phyloP scores from a whole-genome alignment of 2,113 vertebrate species.

The Pseudorectes ferrugineus region DNA sequence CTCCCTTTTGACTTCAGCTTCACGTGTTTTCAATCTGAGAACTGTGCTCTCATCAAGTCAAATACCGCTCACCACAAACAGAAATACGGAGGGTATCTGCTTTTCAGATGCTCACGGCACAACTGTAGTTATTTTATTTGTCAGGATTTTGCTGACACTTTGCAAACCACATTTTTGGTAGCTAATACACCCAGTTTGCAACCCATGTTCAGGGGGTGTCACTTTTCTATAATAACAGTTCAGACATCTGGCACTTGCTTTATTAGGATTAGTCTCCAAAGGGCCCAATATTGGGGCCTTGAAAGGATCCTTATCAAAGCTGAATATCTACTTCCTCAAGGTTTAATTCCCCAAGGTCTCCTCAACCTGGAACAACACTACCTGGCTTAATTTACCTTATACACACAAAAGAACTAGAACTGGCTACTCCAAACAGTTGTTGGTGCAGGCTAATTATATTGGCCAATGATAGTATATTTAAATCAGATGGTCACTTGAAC shows the following conservation, averaged over 20 bases:
- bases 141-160: not conserved
- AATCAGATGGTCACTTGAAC: conserved; percentile 27
- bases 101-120: not conserved
- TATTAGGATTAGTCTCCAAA: not conserved
- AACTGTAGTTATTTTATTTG: not conserved
- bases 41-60: not conserved
- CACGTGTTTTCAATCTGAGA: not conserved
- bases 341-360: not conserved
- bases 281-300: not conserved
- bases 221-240: not conserved
- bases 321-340: not conserved
- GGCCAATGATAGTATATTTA: not conserved
- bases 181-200: not conserved
- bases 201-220: not conserved
- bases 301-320: not conserved
- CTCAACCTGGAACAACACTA: not conserved
- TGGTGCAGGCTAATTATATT: not conserved
- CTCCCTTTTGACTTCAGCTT: conserved; percentile 43
- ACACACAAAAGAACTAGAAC: not conserved
- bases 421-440: not conserved
- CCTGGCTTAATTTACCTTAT: not conserved
- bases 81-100: not conserved
- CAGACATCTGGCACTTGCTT: not conserved
- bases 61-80: not conserved
- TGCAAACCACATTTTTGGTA: not conserved